These are phyloP conservation scores for Petromus typicus DNA, from an alignment of 2,113 vertebrate genomes.

Conservation along the genomic window DNA sequence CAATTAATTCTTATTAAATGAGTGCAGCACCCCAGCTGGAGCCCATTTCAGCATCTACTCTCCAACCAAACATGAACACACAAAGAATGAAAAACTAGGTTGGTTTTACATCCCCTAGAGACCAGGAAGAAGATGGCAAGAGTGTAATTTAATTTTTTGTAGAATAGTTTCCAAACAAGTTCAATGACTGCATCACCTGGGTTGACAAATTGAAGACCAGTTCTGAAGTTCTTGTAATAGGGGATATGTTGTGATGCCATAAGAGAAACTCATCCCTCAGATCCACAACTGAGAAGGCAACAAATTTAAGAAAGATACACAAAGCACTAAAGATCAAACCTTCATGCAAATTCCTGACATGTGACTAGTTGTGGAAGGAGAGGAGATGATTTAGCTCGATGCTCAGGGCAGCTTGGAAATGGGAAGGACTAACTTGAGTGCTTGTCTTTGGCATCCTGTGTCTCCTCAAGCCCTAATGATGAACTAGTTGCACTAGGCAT, in stretches of 20 bases:
- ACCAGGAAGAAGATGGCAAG: conserved; percentile 55
- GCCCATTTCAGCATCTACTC: conserved; percentile 68
- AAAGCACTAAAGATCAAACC: background rate
- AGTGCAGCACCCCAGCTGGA: conserved; percentile 80
- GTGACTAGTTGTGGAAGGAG: background rate
- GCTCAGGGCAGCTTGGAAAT: background rate
- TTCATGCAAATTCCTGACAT: background rate
- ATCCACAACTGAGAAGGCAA: background rate
- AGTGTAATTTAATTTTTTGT: conserved; percentile 74
- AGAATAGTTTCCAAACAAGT: conserved; percentile 75
- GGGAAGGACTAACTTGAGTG: background rate
- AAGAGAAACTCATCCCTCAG: conserved; percentile 47
- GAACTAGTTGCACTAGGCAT: background rate
- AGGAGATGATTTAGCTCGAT: background rate
- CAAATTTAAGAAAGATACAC: background rate
- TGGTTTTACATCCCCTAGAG: conserved; percentile 42
- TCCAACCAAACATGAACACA: conserved; percentile 41
- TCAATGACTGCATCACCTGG: conserved; percentile 58
- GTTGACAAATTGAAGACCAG: conserved; percentile 61
- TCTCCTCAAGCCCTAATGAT: background rate
- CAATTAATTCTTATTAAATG: conserved; percentile 74
- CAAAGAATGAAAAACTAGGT: conserved; percentile 77
- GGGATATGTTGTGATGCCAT: conserved; percentile 17
- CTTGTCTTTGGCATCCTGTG: background rate
- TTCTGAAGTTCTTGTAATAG: conserved; percentile 55